These are phyloP conservation scores for Corythornis madagascariensis DNA, from an alignment of 2,113 vertebrate genomes.

Conservation along the genomic window DNA sequence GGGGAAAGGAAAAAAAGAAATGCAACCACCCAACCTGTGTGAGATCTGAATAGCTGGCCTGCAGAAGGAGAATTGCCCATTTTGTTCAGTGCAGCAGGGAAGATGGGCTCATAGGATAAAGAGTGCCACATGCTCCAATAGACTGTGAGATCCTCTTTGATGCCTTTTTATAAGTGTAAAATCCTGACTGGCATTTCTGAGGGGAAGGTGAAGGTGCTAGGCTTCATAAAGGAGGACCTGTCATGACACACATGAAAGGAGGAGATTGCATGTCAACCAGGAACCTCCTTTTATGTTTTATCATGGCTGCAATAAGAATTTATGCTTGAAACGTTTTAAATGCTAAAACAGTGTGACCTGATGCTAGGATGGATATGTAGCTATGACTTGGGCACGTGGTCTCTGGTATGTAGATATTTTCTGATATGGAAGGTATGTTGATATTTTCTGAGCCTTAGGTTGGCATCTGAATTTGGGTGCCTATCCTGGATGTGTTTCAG, in stretches of 20 bases:
- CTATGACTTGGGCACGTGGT: neutral
- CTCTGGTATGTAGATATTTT: neutral
- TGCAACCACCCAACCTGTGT: neutral
- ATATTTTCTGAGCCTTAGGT: neutral
- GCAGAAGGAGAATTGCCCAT: conserved; percentile 51
- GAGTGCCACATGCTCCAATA: neutral
- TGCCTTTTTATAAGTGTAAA: neutral
- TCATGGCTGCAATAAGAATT: neutral
- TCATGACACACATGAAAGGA: neutral
- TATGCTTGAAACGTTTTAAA: neutral
- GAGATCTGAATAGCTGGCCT: conserved; percentile 1
- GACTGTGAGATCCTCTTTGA: neutral
- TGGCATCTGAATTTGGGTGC: neutral
- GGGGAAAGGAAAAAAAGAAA: neutral
- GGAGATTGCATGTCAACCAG: neutral
- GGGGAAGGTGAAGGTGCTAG: neutral
- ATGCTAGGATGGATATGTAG: neutral
- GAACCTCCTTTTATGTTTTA: neutral
- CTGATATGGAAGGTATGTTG: neutral
- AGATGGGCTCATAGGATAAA: neutral
- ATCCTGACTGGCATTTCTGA: neutral
- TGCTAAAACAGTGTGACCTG: neutral
- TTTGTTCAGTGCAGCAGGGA: conserved; percentile 39
- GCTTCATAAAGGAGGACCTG: neutral
- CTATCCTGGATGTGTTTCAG: neutral